Evolutionary conservation across 2,113 vertebrate species (phyloP), one percentile per base, ranked within the genome.

Genomic region (Dolichallabes microphthalmus): DNA sequence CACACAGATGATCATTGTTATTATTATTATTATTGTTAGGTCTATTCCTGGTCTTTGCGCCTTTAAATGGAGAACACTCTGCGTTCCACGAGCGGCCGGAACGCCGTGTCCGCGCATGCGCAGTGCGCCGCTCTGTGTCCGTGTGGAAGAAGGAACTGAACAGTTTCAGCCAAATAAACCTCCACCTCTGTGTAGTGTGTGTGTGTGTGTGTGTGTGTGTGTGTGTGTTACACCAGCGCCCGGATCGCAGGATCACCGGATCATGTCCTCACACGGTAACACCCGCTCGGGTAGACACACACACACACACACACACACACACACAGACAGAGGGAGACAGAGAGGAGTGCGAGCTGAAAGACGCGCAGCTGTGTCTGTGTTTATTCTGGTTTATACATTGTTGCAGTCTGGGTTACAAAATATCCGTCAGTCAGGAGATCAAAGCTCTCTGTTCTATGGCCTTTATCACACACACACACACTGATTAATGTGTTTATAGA

Each of bases 51-150:
- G 45, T 7, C 60, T 20, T 32, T 32, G 75, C 75, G 4, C 52
- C 55, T 77, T 77, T 57, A 77, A 77, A 77, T 1, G 12, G 4
- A 30, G 25, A 45, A 2, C 27, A 32, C 55, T 58, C 6, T 78
- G 76, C 53, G 76, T 58, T 78, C 76, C 53, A 12, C 53, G 30
- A 77, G n/a, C 76, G 30, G 52, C 30, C 55, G 55, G 76, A 78
- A 78, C 76, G 76, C 55, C 30, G 15, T 79, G 55, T 79, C 76
- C 55, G 76, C 76, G 76, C 76, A 79, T 58, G 76, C 76, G 76
- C 53, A 78, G 27, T 79, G 55, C 57, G 53, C 53, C 53, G 30
- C 53, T 78, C 53, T 22, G 55, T 79, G 55, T 60, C 55, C 76
- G 32, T 60, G 76, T 14, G 30, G 19, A 60, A 79, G 55, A 30